These are phyloP conservation scores for Montipora foliosa DNA, from an alignment of 64 coral and sea anemone species.

Conservation along the genomic window DNA sequence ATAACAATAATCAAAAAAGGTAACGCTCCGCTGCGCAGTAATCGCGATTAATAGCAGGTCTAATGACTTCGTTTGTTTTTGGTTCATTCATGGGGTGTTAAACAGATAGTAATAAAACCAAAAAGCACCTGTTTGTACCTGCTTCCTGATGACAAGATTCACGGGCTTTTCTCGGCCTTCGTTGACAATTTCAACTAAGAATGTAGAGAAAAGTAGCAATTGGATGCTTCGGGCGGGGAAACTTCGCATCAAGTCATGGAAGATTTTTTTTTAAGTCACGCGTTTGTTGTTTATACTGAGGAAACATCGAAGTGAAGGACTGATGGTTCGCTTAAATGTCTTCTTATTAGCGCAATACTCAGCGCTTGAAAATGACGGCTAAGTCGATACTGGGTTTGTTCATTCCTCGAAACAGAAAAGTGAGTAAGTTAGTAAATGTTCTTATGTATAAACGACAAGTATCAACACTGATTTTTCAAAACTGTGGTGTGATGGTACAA, in stretches of 20 bases:
- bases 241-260: background rate
- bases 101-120: background rate
- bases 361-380: background rate
- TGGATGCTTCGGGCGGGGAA: background rate
- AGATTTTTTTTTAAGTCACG: no score
- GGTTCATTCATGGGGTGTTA: background rate
- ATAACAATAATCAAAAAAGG: no score
- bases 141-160: no score
- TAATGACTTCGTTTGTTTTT: background rate
- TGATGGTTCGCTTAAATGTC: background rate
- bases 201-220: background rate
- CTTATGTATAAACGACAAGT: background rate
- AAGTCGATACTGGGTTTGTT: background rate
- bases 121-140: conserved; percentile 3
- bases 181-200: background rate
- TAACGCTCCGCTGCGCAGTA: no score
- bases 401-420: background rate
- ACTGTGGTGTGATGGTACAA: background rate
- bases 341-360: background rate
- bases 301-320: background rate
- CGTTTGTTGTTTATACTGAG: background rate
- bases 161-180: no score
- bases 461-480: background rate
- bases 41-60: background rate
- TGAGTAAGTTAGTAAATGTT: background rate